Conservation (phyloP, 2,113 vertebrate genomes). For the Falcunculus frontatus region DNA sequence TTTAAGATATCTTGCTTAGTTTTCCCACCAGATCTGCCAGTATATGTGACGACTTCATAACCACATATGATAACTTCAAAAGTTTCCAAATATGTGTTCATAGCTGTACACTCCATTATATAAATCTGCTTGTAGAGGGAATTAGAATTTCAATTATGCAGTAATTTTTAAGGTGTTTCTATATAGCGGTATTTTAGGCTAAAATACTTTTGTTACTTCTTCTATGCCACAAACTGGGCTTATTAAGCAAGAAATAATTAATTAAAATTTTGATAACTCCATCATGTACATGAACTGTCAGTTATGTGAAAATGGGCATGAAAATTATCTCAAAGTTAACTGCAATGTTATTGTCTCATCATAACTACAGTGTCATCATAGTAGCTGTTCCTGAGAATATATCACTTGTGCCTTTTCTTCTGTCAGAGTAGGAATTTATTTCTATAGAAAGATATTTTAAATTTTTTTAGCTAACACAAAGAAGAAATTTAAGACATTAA, state of each 20-base stretch:
- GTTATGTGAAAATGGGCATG: neutral
- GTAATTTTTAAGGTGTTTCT: neutral
- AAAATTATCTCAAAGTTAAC: neutral
- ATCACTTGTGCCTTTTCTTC: neutral
- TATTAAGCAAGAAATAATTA: neutral
- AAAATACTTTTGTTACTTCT: neutral
- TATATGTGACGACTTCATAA: neutral
- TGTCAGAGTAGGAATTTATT: neutral
- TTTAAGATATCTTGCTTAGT: neutral
- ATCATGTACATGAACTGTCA: neutral
- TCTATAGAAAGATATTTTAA: neutral
- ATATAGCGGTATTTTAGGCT: neutral
- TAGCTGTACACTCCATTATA: neutral
- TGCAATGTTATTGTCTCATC: neutral
- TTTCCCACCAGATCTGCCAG: neutral
- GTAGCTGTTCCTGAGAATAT: neutral
- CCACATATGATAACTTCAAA: neutral
- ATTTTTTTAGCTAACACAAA: neutral
- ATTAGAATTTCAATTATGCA: neutral
- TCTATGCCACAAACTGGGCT: neutral
- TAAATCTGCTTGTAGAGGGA: neutral
- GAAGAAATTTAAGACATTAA: neutral
- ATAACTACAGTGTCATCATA: neutral
- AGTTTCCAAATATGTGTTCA: neutral
- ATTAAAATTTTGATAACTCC: neutral